phyloP scores from a whole-genome alignment of 2,888 invertebrate genomes.

The Cenopis cana region DNA sequence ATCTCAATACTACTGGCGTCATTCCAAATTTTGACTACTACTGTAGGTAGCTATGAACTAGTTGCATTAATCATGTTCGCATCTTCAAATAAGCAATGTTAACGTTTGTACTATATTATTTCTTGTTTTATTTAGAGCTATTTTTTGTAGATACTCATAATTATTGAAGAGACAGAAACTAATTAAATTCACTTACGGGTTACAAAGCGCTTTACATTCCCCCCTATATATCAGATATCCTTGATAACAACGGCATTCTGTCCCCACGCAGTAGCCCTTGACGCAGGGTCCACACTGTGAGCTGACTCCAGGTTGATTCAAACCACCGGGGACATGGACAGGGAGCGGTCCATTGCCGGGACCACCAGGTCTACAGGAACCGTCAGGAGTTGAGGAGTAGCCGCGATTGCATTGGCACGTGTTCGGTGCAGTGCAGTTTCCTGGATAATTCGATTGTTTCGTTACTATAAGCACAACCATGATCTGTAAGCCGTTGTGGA shows the following conservation, averaged over 20 bases:
- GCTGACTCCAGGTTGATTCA: not conserved
- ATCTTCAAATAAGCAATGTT: no score
- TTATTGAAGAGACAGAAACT: no score
- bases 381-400: constrained; percentile 60
- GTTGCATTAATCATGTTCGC: no score
- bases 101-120: no score
- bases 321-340: not conserved
- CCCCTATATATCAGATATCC: constrained; percentile 39
- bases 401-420: constrained; percentile 80
- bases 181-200: constrained; percentile 19
- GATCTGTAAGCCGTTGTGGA: no score
- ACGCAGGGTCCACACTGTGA: constrained; percentile 56
- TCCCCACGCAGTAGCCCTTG: constrained; percentile 73
- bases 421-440: constrained; percentile 84
- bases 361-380: constrained; percentile 55
- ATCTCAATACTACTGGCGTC: no score
- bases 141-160: no score
- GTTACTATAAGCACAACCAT: not conserved
- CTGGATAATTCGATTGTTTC: constrained; percentile 47
- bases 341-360: not conserved
- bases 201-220: constrained; percentile 29
- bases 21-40: no score
- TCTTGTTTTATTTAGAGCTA: no score
- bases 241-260: constrained; percentile 76
- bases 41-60: no score